Evolutionary conservation across 1,140 invertebrate genomes (phyloP), one percentile per base, ranked within the genome.

Genomic region (Diploscapter pachys): DNA sequence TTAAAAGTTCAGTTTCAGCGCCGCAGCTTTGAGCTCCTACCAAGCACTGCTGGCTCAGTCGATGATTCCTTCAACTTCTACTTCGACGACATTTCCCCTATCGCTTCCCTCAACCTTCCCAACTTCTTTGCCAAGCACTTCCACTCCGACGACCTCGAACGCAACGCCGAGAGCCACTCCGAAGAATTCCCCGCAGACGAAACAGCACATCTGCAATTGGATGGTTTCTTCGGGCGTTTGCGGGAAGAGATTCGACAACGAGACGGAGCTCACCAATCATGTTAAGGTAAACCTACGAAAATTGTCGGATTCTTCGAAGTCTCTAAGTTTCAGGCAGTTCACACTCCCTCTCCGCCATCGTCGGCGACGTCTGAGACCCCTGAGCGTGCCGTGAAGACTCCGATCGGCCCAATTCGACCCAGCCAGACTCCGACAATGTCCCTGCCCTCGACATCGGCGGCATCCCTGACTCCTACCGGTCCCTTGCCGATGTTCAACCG

Each of bases 261-360:
- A 94, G 5, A 95, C 98, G 66, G 95, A 98, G 87, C 89, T 98
- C 2, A 89, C 98, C 13, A 92, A 94, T 82, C 96, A 98, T 87
- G 89, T 98, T 50, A 89, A 94, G 79, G 96, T 95, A 1, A 91
- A 89, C 79, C 31, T 31, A 31, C 31, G 31, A 31, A 79, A 89
- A n/a, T 88, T 90, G 13, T 86, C 86, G 13, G 78, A 85, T 4
- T 86, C 86, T 13, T 89, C 90, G 31, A 51, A n/a, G 8, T 63
- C 55, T 9, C 11, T 55, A 5, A 71, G 5, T 70, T 70, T 13
- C 68, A 70, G 68, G 64, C 64, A 61, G 55, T 50, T 8, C 73
- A 74, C 54, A 67, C 73, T 31, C 73, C 73, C 50, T 74, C 73
- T 5, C 73, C 73, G 31, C 64, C 73, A 50, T 57, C 50, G 9